A percentile compares a stretch with the other conserved stretches of the same genome.
Evolutionary conservation across 2,797 vertebrate genomes (phyloP).

Genomic region (Chrysocyon brachyurus): DNA sequence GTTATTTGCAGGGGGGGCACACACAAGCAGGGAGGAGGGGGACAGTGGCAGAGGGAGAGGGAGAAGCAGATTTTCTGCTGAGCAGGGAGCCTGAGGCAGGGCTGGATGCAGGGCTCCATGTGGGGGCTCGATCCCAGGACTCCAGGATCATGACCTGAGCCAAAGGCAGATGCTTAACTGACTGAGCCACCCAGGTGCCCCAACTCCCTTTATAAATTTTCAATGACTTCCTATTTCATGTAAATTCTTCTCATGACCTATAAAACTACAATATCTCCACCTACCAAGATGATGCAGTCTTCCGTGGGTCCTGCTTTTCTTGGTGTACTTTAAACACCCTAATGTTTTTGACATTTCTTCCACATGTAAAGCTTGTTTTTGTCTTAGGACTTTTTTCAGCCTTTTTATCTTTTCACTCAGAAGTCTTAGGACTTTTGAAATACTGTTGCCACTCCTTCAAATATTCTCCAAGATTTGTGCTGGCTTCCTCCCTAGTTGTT

Average conservation of each 20-base stretch:
- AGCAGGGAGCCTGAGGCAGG: no score
- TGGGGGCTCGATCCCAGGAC: no score
- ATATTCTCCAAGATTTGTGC: background rate
- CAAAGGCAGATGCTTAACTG: no score
- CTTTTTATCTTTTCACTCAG: background rate
- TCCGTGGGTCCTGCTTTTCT: background rate
- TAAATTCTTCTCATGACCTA: no score
- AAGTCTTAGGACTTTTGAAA: background rate
- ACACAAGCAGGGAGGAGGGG: no score
- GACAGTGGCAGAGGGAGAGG: no score
- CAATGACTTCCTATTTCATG: no score
- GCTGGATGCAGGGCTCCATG: no score
- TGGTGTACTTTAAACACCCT: background rate
- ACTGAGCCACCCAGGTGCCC: no score
- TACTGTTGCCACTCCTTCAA: background rate
- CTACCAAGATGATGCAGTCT: background rate
- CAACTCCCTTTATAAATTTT: background rate
- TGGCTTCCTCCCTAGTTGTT: background rate
- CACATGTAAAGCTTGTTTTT: background rate
- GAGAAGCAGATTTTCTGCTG: no score
- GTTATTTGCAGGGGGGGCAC: no score
- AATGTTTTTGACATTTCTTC: background rate
- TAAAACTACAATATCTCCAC: background rate
- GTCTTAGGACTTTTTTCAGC: background rate
- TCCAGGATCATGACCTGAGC: no score